Evolutionary conservation across 2,888 invertebrate genomes (phyloP), one percentile per base, ranked within the genome.

Genomic region (Spialia ferax): DNA sequence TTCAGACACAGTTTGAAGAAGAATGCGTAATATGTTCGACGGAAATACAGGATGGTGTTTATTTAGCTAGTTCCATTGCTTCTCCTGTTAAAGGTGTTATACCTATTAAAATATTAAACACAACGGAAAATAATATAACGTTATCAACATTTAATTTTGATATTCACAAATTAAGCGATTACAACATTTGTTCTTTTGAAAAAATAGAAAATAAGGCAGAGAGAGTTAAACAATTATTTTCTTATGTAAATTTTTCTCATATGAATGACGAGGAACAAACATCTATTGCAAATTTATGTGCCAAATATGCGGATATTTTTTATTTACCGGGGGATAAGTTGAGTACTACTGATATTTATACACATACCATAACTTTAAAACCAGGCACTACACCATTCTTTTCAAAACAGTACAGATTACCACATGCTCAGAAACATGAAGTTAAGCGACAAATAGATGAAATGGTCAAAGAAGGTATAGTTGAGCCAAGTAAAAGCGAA

Each of bases 261-360:
- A 10, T 45, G 10, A 32, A 11, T 26, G 20, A 10, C 6, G 48
- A 61, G 20, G 29, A 45, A 8, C n/a, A 26, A 15, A 4, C 7
- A 5, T 26, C 42, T 22, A 59, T 59, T 15, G 59, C n/a, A 26
- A 15, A 23, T 15, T 7, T 59, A 8, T 59, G 59, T 26, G 42
- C 23, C 0, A 61, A 61, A 50, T 61, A 50, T 32, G 1, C 20
- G 0, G 61, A 62, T 50, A 26, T 62, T n/a, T 64, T 56, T 48
- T 64, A 48, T 26, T 10, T 48, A 18, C 45, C 45, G 18, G 18
- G 45, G 1, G 45, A 45, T 18, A 18, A 18, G 4, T 10, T 45
- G 18, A 10, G 1, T 10, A 45, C 45, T 18, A 45, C 45, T 8
- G 8, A 45, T 45, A 8, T 45, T 8, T 45, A 45, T 8, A 18